phyloP scores from a whole-genome alignment of 2,113 vertebrate genomes.

The Butorides virescens region DNA sequence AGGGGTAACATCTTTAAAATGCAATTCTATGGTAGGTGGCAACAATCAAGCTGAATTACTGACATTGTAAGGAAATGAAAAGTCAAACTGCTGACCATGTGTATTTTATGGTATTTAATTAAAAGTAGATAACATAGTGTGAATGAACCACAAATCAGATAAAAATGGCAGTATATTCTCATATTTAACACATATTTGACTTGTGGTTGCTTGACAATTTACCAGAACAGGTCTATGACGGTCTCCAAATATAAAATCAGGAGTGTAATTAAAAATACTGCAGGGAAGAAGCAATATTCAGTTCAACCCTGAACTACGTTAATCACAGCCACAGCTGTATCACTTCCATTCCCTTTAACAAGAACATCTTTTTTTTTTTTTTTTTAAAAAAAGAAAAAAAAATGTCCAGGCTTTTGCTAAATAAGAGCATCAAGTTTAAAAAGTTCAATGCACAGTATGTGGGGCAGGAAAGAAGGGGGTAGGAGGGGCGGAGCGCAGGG shows the following conservation, averaged over 20 bases:
- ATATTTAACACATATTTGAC: slow-evolving; percentile 99
- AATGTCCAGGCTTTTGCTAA: slow-evolving; percentile 11
- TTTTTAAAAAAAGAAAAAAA: slow-evolving; percentile 13
- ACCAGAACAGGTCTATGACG: slow-evolving; percentile 85
- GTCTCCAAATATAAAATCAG: slow-evolving; percentile 76
- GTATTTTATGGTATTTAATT: slow-evolving; percentile 98
- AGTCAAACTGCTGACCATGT: slow-evolving; percentile 95
- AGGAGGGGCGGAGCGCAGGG: neutral
- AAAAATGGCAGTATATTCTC: slow-evolving; percentile 96
- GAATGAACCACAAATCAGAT: slow-evolving; percentile 98
- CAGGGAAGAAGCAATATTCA: slow-evolving; percentile 71
- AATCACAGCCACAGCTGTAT: slow-evolving; percentile 63
- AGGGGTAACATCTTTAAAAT: slow-evolving; percentile 66
- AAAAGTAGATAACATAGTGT: slow-evolving; percentile 96
- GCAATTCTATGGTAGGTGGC: slow-evolving; percentile 68
- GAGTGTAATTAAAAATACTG: slow-evolving; percentile 77
- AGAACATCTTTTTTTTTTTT: neutral
- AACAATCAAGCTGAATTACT: slow-evolving; percentile 74
- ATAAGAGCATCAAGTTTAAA: slow-evolving; percentile 3
- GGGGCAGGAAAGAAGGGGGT: neutral
- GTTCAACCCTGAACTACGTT: slow-evolving; percentile 55
- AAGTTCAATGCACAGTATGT: neutral
- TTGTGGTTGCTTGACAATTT: slow-evolving; percentile 92
- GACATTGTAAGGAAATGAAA: slow-evolving; percentile 87
- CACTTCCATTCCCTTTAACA: slow-evolving; percentile 45